Evolutionary conservation across 2,797 vertebrate genomes (phyloP), one percentile per base, ranked within the genome.

Genomic region (Danio aesculapii): DNA sequence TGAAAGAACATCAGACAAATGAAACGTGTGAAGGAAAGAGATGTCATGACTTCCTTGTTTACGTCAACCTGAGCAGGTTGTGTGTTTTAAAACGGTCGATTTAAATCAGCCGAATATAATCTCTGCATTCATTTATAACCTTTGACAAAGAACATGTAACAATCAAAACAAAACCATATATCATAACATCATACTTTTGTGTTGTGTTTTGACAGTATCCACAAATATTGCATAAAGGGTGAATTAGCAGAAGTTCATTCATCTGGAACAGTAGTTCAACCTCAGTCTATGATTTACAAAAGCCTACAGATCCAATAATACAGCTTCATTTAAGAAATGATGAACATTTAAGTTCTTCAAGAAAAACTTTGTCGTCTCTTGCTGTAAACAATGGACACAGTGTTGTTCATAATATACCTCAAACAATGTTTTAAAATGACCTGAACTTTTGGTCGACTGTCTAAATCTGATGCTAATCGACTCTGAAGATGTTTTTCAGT

Each of bases 401-500:
- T 53, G 21, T n/a, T 55, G 16, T 55, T 41, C 17, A 59, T 47
- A 16, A 49, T 49, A 74, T 55, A 61, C 3, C 3, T 13, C 8
- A 61, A 61, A 62, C n/a, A 7, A 17, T 39, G 16, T 17, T 75
- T 63, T 43, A 63, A 63, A 12, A 6, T 52, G 16, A 52, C 7
- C 21, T n/a, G 6, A 50, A 41, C 16, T n/a, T 74, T 19, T 62
- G 19, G 58, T 75, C 0, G 21, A 17, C 53, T 53, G 50, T 55
- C 50, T 43, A 71, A 55, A 2, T 62, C 59, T 63, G 6, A 75
- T 50, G 21, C 16, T 75, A 62, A 75, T 62, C 16, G 47, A 63
- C 73, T 63, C 59, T 52, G 6, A 74, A 50, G 30, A 62, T 75
- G 72, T 75, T 62, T 62, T 61, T 63, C 21, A 13, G 46, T 52